These are phyloP conservation scores for Malurus leucopterus DNA, from an alignment of 2,797 vertebrate species.

Conservation along the genomic window DNA sequence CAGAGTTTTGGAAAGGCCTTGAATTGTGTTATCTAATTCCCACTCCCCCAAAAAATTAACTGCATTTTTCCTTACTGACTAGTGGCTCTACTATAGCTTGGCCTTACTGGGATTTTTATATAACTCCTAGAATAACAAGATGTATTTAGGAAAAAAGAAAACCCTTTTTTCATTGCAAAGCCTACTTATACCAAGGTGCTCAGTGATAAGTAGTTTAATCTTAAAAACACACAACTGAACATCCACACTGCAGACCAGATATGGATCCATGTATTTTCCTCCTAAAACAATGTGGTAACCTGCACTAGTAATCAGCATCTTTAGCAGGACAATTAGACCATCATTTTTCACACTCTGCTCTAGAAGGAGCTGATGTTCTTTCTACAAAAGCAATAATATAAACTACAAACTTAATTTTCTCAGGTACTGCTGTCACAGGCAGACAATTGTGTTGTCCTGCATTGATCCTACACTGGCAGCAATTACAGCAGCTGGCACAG, in stretches of 20 bases:
- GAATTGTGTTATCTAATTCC: background rate
- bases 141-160: background rate
- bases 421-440: background rate
- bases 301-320: background rate
- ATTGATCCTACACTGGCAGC: background rate
- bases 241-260: background rate
- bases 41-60: fast-evolving
- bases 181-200: background rate
- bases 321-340: background rate
- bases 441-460: background rate
- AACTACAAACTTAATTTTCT: background rate
- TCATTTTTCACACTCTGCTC: background rate
- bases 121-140: background rate
- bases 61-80: background rate
- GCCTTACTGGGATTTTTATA: background rate
- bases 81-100: background rate
- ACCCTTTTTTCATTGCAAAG: background rate
- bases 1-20: background rate
- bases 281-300: background rate
- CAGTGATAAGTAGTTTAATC: background rate
- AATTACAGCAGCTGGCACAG: background rate
- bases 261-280: background rate
- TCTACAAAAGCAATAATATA: background rate
- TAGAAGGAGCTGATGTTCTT: background rate
- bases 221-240: background rate